Base-by-base conservation (phyloP, 2,113 vertebrate species). In the Mugil cephalus region DNA sequence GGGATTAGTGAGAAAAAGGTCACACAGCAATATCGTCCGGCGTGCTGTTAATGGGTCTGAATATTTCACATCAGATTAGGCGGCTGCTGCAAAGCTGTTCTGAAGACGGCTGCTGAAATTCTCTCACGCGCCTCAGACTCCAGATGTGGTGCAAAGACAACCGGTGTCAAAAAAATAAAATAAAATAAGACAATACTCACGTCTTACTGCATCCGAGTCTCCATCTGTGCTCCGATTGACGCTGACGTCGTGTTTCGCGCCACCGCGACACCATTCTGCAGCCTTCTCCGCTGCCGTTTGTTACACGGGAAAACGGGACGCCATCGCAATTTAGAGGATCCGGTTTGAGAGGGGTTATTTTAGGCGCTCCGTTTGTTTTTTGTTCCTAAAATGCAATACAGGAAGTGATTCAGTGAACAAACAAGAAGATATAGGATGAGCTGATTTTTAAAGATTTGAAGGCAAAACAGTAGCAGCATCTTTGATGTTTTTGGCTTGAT, bases 21-120 rank as follows among this genome's bases (percentile, higher is more conserved):
- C 43, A 21, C 21, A 58, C 55, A 51, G 34, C 58, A 52, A 38
- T 39, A 18, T 51, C 14, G 48, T 52, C 14, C 74, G 51, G 30
- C 21, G 1, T 63, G 71, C 62, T 42, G 15, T 14, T 21, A 34
- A 47, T n/a, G 4, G 63, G 61, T 66, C 19, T 80, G 50, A 88
- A 82, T 86, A 82, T 86, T 79, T 90, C 51, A 83, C 12, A 69
- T 66, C 18, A 54, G 38, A 68, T 77, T 35, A 17, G 56, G 56
- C 48, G n/a, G n/a, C 13, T 7, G n/a, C 38, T 12, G n/a, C 40
- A 56, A 69, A 72, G 65, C 54, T 80, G 13, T 52, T 11, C 15
- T 45, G n/a, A 46, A 12, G 60, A 64, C 6, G 45, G 24, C 55
- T 21, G 54, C 47, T 12, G 24, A 48, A 18, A 52, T 39, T 15